Base-by-base conservation (phyloP, 1,140 invertebrate species). In the Cydia pomonella region DNA sequence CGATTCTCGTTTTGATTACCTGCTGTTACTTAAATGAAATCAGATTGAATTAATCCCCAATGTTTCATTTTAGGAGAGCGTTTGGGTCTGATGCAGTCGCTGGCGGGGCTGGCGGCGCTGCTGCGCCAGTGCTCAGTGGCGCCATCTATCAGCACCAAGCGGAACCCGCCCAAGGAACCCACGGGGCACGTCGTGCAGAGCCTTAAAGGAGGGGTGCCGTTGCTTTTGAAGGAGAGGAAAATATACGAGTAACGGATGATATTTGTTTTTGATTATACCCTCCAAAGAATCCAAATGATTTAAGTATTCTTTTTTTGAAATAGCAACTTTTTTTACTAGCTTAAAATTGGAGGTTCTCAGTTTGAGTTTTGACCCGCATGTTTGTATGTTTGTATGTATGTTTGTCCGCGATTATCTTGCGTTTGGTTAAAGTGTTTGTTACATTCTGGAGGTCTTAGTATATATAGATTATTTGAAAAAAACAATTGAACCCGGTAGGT, bases 61-160 rank as follows among this genome's bases (percentile, higher is more conserved):
- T 10, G 7, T 38, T 27, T 29, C 7, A 12, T 47, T 44, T 41
- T 29, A 69, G 64, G 64, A 3, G 69, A 72, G 21, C 38, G 69
- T 9, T 16, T 72, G 18, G 69, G 29, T 9, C n/a, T 72, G 69
- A 72, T 72, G 33, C 69, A 72, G 18, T 38, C 69, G 1, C 18
- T 72, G 12, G 69, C 69, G 4, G 69, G 69, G 3, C 18, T 72
- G 12, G 69, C 69, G 5, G 69, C 69, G 18, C 9, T 72, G 23
- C n/a, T 72, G 6, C 21, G 33, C 2, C 16, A 21, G 12, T 72
- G 27, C 18, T 44, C 69, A 16, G 41, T 23, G 12, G 62, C 21
- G 5, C 62, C 62, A 9, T 25, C 23, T 27, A 10, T 3, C 1
- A 27, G 25, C 23, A 63, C 29, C 33, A n/a, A 6, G 7, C 5